Evolutionary conservation across 2,888 invertebrate species (phyloP), one percentile per base, ranked within the genome.

Genomic region (Xestia xanthographa): DNA sequence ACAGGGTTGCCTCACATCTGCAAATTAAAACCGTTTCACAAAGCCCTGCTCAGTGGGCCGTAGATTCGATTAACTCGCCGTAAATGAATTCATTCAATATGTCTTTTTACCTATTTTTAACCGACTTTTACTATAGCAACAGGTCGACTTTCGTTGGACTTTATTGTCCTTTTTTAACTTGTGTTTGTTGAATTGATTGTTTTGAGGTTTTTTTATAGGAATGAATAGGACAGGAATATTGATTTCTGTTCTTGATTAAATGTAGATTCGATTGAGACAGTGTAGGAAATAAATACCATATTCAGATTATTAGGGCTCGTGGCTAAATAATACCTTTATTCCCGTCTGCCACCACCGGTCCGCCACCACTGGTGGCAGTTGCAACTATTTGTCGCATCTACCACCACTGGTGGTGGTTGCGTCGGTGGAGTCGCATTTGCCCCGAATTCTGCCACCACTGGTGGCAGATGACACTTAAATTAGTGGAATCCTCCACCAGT

Each of bases 1-100:
- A 85, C 63, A 80, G 79, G 81, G 83, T 73, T 75, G 79, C 71
- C 70, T 71, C 78, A 78, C 69, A 75, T 67, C 78, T 69, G 84
- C 83, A 89, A 90, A 89, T 89, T 86, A 89, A 89, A 89, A 90
- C 65, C 72, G 76, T 76, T 84, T 26, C 75, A 90, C 90, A 87
- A 89, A 86, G 86, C 75, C 77, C 75, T 84, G 81, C 38, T 38
- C 87, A 89, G 75, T 84, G 72, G 83, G 72, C 90, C 89, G 88
- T 89, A 83, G 78, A 87, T 87, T 91, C 88, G 80, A 90, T 90
- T 88, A 90, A 86, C 86, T 87, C 77, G 62, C 62, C 78, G 72
- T 75, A 89, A 89, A 87, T 85, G 90, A 86, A 81, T 81, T 67
- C 72, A 56, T 78, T 81, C 83, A 86, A 75, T 84, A 65, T 75